Percentiles rank a stretch among this genome's conserved stretches.
Evolutionary conservation across 2,113 vertebrate genomes (phyloP).

Genomic region (Chiloscyllium plagiosum): DNA sequence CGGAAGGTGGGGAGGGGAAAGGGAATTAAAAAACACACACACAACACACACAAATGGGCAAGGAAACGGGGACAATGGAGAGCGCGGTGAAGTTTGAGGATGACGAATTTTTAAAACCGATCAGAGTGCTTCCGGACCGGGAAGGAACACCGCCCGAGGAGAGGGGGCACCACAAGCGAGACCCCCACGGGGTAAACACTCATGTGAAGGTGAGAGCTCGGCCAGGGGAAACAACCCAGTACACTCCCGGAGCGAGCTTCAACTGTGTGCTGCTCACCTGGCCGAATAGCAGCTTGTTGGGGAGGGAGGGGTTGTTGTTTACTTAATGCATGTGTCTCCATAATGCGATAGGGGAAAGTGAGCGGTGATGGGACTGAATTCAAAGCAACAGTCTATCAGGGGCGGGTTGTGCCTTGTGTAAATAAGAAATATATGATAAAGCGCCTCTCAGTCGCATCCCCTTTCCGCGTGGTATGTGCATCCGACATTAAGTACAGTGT

Average conservation of each 20-base stretch:
- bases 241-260: not conserved
- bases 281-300: not conserved
- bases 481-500: not conserved
- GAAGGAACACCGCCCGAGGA: not conserved
- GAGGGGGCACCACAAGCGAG: not conserved
- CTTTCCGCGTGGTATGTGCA: not conserved
- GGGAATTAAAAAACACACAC: not conserved
- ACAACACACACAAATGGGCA: not conserved
- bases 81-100: not conserved
- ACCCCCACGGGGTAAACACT: not conserved
- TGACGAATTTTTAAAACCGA: not conserved
- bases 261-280: not conserved
- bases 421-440: too few species aligned
- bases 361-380: too few species aligned
- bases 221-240: not conserved
- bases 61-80: not conserved
- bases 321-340: too few species aligned
- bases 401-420: too few species aligned
- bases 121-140: not conserved
- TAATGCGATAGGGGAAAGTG: too few species aligned
- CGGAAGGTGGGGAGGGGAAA: too few species aligned
- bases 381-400: too few species aligned
- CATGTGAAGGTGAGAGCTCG: conserved; percentile 10
- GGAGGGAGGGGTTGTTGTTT: too few species aligned
- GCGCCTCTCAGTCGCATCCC: too few species aligned